These are phyloP conservation scores for Argya squamiceps DNA, from an alignment of 2,797 vertebrate genomes.

Conservation along the genomic window DNA sequence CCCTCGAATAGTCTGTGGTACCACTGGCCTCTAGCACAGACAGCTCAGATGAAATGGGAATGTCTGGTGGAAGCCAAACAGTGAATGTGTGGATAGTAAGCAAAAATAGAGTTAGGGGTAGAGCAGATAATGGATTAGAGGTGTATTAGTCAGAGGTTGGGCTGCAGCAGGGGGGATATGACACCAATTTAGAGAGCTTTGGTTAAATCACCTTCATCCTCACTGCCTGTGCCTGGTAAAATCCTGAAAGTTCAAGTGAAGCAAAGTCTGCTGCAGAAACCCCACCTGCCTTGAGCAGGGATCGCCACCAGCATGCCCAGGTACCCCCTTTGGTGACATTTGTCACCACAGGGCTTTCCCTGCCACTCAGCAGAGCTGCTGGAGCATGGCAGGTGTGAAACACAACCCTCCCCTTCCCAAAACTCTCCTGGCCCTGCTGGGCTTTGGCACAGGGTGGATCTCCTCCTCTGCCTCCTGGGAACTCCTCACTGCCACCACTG, in stretches of 20 bases:
- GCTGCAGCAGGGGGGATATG: not conserved
- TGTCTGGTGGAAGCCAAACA: not conserved
- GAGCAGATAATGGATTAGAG: not conserved
- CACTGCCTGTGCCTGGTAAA: not conserved
- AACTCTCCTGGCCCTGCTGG: accelerated
- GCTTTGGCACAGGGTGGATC: not conserved
- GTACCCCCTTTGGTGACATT: not conserved
- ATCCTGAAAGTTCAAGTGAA: not conserved
- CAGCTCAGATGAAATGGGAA: not conserved
- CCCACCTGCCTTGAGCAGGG: not conserved
- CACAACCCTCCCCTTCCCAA: not conserved
- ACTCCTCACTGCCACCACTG: not conserved
- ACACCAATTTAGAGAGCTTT: not conserved
- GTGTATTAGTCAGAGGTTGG: not conserved
- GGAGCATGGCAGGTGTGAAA: not conserved
- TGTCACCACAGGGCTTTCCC: not conserved
- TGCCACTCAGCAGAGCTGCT: not conserved
- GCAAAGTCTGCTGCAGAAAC: not conserved
- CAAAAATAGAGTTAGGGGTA: not conserved
- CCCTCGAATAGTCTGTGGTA: not conserved
- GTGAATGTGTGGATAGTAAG: not conserved
- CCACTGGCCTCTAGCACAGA: not conserved
- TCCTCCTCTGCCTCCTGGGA: accelerated
- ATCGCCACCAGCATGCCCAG: not conserved
- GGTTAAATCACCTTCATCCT: not conserved